Base-by-base conservation (phyloP, 2,113 vertebrate species). In the Arizona elegans region DNA sequence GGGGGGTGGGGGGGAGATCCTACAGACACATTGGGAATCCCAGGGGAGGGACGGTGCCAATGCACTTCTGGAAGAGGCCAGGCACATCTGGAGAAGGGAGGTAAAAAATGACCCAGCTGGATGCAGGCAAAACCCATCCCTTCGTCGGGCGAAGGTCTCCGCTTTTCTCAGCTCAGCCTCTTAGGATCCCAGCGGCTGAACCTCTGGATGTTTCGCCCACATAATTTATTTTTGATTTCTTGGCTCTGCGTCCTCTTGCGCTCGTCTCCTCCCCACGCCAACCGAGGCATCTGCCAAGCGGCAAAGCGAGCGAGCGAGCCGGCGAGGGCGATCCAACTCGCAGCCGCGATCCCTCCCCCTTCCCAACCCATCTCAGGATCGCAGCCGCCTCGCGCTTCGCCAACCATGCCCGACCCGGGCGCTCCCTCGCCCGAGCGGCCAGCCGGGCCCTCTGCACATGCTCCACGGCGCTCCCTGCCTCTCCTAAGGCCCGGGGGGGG, bases 361-460 rank as follows among this genome's bases (percentile, higher is more conserved):
- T 38, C 9, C 81, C 8, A 50, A 43, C 55, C 17, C 12, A n/a
- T 8, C 38, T 50, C 24, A 8, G 47, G 2, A 9, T 26, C 70
- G 50, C 33, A 0, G 50, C 62, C 23, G 33, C 19, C 47, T 21
- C 59, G 75, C 4, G 75, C 55, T 52, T n/a, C 55, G 50, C n/a
- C 56, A 21, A 47, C 6, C 21, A 24, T 70, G 29, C 65, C 43
- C 47, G 8, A 43, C 5, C 52, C 12, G 13, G 50, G 33, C 19
- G 50, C 65, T 3, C 1, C 50, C 26, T 75, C 12, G 6, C 70
- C 11, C 3, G 6, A 24, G 43, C 29, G 91, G 1, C 47, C 58
- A 19, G 26, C 24, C 7, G 15, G 3, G 50, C 91, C 47, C 85
- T 92, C 91, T 92, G 91, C 55, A 92, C 91, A 92, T 87, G 91